Base-by-base conservation (phyloP, 92 coral and sea anemone species). In the Meandrina meandrites region DNA sequence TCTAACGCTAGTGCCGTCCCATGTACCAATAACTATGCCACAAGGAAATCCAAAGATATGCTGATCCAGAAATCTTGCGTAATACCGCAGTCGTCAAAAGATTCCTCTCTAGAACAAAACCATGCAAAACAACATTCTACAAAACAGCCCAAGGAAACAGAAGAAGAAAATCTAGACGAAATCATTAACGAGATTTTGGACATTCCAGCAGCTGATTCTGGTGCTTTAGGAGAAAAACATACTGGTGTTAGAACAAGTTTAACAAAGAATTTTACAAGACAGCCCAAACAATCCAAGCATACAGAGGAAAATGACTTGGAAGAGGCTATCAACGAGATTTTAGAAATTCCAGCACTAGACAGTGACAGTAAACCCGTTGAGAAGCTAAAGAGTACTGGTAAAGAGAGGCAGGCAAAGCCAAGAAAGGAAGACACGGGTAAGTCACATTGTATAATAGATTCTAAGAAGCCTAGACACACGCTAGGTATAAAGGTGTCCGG, bases 171-270 rank as follows among this genome's bases (percentile, higher is more conserved):
- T 15, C 22, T 82, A 22, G 78, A 47, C 34, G 40, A 45, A 48
- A 35, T 14, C 21, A 64, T 80, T 15, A 28, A 80, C 45, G 84
- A 42, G 42, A 80, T 80, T 15, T 14, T 80, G 75, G 75, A 80
- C 64, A 80, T 80, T 80, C 84, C 84, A 40, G 58, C 68, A 36
- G 35, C n/a, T 37, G 58, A 37, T 3, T 42, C 75, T 27, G 47
- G 28, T 2, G 42, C 42, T 36, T 24, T 56, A 48, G 68, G 58
- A 37, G 8, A 80, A 17, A 54, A 5, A 12, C 15, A 12, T 12
- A n/a, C n/a, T 50, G 5, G 16, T 50, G 13, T 50, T 50, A 13
- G 13, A 9, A 9, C 54, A 50, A 1, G 54, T 9, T 50, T 4
- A 3, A 56, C 16, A 16, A 60, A 6, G 67, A 60, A 24, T 56